Conservation (phyloP, 2,113 vertebrate genomes). For the Ceyx melanurus region DNA sequence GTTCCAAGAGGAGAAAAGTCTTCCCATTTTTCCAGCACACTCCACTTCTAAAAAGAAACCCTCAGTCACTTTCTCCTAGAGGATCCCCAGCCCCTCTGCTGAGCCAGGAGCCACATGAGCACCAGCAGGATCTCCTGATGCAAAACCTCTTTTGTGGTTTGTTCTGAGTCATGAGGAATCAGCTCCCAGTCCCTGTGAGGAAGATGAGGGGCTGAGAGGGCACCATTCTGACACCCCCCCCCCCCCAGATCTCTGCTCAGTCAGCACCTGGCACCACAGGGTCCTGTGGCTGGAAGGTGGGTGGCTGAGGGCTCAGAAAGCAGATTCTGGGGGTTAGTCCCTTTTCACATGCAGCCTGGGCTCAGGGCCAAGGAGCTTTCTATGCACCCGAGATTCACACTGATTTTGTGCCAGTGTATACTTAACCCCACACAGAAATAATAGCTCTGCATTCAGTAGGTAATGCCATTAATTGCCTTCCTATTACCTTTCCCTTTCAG, state of each 20-base stretch:
- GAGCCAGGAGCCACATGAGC: neutral
- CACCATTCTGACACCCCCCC: neutral
- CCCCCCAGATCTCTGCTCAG: neutral
- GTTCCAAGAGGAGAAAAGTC: neutral
- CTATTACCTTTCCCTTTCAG: conserved; percentile 31
- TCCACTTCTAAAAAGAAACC: neutral
- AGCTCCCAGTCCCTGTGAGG: neutral
- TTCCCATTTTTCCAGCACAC: neutral
- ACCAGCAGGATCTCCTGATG: neutral
- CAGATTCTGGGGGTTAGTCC: neutral
- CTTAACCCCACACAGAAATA: neutral
- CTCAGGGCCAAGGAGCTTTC: neutral
- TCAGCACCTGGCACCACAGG: neutral
- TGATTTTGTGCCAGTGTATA: neutral
- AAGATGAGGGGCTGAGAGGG: neutral
- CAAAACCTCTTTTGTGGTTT: neutral
- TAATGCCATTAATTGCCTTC: conserved; percentile 14
- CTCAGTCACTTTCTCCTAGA: too few species aligned
- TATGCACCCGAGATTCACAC: neutral
- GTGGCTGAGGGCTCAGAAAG: neutral
- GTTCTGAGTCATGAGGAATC: neutral
- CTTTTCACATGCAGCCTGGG: neutral
- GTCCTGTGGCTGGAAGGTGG: neutral
- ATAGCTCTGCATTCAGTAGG: neutral
- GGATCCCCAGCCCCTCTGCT: fast-evolving